Evolutionary conservation across 2,797 vertebrate genomes (phyloP).

Genomic region (Kryptolebias ocellatus): DNA sequence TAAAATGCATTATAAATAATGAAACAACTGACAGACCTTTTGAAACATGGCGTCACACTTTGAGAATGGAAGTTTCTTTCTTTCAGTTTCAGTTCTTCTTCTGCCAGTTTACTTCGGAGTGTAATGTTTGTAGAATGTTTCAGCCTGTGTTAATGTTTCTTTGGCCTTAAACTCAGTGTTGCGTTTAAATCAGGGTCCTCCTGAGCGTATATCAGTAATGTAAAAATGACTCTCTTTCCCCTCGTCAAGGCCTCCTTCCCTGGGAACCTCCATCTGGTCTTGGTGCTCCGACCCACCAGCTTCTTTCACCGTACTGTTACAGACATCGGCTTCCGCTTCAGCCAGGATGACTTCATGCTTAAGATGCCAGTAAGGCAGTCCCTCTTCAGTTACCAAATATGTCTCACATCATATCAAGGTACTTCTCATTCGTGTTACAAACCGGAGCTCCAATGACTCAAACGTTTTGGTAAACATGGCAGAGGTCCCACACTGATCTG

Average conservation of each 20-base stretch:
- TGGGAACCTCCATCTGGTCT: constrained; percentile 92
- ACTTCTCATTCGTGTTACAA: constrained; percentile 36
- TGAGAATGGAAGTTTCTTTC: no score
- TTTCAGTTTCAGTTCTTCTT: no score
- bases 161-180: no score
- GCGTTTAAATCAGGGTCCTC: no score
- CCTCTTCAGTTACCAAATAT: constrained; percentile 69
- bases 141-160: no score
- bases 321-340: constrained; percentile 95
- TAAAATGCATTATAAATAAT: no score
- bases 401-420: constrained; percentile 58
- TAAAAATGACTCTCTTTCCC: constrained; percentile 8
- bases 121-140: no score
- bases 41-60: no score
- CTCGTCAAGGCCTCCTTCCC: constrained; percentile 90
- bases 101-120: no score
- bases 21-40: no score
- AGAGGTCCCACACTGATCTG: constrained; percentile 1
- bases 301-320: constrained; percentile 98
- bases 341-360: constrained; percentile 96
- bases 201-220: no score
- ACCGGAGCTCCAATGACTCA: constrained; percentile 36
- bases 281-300: constrained; percentile 94
- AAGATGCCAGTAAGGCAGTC: constrained; percentile 90
- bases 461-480: constrained; percentile 39